phyloP scores from a whole-genome alignment of 2,888 invertebrate species.

The Eupelmus urozonus region DNA sequence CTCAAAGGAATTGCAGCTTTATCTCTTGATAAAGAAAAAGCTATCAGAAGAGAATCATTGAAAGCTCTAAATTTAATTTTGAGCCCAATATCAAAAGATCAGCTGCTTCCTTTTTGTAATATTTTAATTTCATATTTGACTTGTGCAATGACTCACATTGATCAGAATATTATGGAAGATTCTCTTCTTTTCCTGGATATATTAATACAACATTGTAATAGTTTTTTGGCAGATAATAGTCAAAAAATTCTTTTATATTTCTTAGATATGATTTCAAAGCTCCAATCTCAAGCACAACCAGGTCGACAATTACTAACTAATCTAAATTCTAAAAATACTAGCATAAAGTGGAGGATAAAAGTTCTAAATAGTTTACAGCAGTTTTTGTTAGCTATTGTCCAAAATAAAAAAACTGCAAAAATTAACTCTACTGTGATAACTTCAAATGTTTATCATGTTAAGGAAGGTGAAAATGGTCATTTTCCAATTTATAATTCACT shows the following conservation, averaged over 20 bases:
- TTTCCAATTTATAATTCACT: constrained; percentile 64
- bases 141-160: constrained; percentile 94
- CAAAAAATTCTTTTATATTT: constrained; percentile 88
- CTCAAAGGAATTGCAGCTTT: constrained; percentile 85
- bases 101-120: constrained; percentile 86
- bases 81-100: constrained; percentile 76
- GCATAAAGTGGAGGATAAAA: constrained; percentile 88
- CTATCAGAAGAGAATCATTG: constrained; percentile 80
- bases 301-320: constrained; percentile 85
- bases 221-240: constrained; percentile 83
- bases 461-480: constrained; percentile 58
- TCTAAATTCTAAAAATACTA: constrained; percentile 85
- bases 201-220: constrained; percentile 83
- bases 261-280: constrained; percentile 89
- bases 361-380: constrained; percentile 85
- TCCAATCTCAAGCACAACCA: constrained; percentile 82
- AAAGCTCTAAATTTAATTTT: constrained; percentile 80
- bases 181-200: constrained; percentile 88
- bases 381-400: constrained; percentile 78
- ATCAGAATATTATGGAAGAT: constrained; percentile 88
- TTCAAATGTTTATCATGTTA: constrained; percentile 51
- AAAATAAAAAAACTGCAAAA: constrained; percentile 62
- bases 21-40: constrained; percentile 85
- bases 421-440: constrained; percentile 14
- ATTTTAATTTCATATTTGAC: constrained; percentile 88